A percentile compares a stretch with the other conserved stretches of the same genome.
Evolutionary conservation across 1,140 invertebrate species (phyloP).

Genomic region (Caenorhabditis remanei): DNA sequence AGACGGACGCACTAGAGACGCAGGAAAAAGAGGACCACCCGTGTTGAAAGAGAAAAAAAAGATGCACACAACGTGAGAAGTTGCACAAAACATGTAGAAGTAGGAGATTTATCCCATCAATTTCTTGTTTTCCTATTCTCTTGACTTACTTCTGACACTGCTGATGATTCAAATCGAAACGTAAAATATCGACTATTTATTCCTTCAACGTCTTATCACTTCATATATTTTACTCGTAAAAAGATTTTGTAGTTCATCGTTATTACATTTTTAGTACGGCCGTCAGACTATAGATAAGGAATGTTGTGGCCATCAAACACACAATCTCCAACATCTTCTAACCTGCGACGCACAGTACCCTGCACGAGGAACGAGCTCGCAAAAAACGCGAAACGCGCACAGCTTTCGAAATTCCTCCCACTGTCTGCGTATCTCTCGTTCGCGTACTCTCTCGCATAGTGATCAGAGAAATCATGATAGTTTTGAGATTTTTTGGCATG

Average conservation of each 20-base stretch:
- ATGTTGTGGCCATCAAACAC: constrained; percentile 8
- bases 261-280: neutral
- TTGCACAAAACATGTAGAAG: neutral
- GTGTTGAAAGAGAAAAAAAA: neutral
- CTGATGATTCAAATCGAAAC: no score
- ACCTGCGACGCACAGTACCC: constrained; percentile 13
- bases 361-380: neutral
- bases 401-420: no score
- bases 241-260: no score
- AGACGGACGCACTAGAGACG: neutral
- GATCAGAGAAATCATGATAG: no score
- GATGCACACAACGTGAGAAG: constrained; percentile 12
- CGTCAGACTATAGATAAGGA: constrained; percentile 11
- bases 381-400: no score
- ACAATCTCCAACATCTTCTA: constrained; percentile 2
- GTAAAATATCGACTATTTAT: neutral
- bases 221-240: no score
- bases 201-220: no score
- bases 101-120: neutral
- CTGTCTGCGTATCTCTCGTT: no score
- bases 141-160: neutral
- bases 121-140: neutral
- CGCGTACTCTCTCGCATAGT: no score
- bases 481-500: no score
- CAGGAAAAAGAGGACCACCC: constrained; percentile 4